Base-by-base conservation (phyloP, 2,113 vertebrate genomes). In the Antechinus flavipes region DNA sequence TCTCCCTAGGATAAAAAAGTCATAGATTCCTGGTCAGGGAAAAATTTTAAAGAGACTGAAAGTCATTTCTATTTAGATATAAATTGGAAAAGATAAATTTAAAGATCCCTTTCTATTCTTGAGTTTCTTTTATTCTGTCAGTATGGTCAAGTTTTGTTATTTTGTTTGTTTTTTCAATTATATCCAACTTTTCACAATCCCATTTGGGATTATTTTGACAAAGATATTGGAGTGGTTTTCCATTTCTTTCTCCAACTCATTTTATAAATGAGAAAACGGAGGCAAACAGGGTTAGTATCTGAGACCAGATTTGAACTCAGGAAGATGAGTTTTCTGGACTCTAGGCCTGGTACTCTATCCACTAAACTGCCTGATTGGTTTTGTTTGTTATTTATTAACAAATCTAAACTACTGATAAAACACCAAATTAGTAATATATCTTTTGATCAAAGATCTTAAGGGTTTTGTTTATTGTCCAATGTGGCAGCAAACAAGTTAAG, bases 391-490 rank as follows among this genome's bases (percentile, higher is more conserved):
- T 84, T 84, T 8, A 56, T 84, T 84, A 42, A 84, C n/a, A 84
- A 84, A 14, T n/a, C 16, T 23, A 84, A 42, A 2, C 6, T 1
- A 84, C 23, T 42, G 19, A 16, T 42, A 42, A 84, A 84, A 84
- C 42, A 6, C 16, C n/a, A 84, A 42, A 84, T 84, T 19, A 5
- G 2, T 42, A 68, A 35, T 3, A 22, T 42, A 22, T n/a, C 68
- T 84, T 84, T 84, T 42, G n/a, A n/a, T 84, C n/a, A 84, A 76
- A 84, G 68, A 84, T 23, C 68, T 84, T 42, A 84, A 42, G 16
- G 61, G 2, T 54, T 91, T 92, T 49, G 5, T 54, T 76, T 95
- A 55, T 93, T 90, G 93, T 47, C 93, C 91, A 90, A 8, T 56
- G 91, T 54, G 30, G 1, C 27, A 53, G 46, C 46, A 89, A 58